Evolutionary conservation across 2,113 vertebrate species (phyloP).

Genomic region (Sturnus vulgaris): DNA sequence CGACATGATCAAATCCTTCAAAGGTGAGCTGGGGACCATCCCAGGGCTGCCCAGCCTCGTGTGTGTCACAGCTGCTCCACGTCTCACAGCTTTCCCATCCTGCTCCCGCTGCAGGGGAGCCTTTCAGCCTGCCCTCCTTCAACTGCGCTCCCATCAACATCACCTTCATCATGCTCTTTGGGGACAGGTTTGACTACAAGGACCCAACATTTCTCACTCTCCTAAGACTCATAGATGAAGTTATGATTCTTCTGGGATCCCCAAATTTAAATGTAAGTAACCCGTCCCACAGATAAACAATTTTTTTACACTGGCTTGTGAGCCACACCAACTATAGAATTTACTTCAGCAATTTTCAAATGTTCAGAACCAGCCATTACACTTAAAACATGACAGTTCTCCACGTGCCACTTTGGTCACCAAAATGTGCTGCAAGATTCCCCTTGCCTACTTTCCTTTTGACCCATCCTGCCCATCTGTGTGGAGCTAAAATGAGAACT

Average conservation of each 20-base stretch:
- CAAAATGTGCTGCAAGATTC: background rate
- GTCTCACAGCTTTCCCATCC: background rate
- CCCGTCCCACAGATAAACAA: no score
- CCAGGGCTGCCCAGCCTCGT: accelerated
- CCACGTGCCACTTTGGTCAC: accelerated
- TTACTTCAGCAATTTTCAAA: background rate
- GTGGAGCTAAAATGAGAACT: background rate
- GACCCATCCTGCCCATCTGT: background rate
- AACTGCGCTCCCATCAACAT: constrained; percentile 75
- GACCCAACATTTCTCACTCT: constrained; percentile 69
- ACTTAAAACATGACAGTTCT: background rate
- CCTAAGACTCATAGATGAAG: constrained; percentile 72
- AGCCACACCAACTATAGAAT: background rate
- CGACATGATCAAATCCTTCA: constrained; percentile 59
- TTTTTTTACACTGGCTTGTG: background rate
- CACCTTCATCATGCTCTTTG: constrained; percentile 72
- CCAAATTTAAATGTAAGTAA: constrained; percentile 66
- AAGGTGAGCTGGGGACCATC: constrained; percentile 55
- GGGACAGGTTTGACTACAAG: constrained; percentile 72
- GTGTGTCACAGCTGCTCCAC: background rate
- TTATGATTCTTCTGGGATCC: constrained; percentile 75
- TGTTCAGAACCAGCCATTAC: background rate
- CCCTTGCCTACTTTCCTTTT: background rate
- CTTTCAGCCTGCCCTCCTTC: constrained; percentile 65
- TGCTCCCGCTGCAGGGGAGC: constrained; percentile 21